phyloP scores from a whole-genome alignment of 2,797 vertebrate genomes.

The Sparidentex hasta region DNA sequence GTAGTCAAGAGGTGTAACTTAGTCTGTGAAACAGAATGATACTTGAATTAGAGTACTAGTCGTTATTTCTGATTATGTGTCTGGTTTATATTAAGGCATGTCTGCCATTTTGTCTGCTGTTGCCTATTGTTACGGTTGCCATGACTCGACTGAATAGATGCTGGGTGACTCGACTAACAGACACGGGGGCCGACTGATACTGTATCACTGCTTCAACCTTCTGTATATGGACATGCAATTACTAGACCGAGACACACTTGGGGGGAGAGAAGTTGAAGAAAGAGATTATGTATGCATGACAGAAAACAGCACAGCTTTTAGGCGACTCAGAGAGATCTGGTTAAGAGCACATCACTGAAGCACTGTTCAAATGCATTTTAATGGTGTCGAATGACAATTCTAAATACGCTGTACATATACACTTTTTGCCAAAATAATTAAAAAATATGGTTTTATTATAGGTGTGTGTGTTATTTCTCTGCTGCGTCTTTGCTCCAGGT shows the following conservation, averaged over 20 bases:
- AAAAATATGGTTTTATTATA: conserved; percentile 82
- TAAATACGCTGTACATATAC: conserved; percentile 83
- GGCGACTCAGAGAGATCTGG: conserved; percentile 75
- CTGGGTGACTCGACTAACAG: conserved; percentile 25
- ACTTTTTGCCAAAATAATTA: conserved; percentile 87
- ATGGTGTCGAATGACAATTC: conserved; percentile 83
- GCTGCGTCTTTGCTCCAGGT: conserved; percentile 35
- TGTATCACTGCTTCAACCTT: conserved; percentile 52
- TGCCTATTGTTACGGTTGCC: conserved; percentile 71
- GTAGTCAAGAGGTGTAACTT: conserved; percentile 73
- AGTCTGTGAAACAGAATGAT: conserved; percentile 71
- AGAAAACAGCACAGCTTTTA: conserved; percentile 84
- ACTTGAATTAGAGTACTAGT: conserved; percentile 76
- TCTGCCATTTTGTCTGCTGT: conserved; percentile 70
- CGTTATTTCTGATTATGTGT: conserved; percentile 68
- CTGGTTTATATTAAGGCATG: conserved; percentile 66
- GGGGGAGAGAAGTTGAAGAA: conserved; percentile 25
- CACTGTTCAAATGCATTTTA: conserved; percentile 84
- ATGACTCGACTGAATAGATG: conserved; percentile 63
- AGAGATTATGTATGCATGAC: conserved; percentile 79
- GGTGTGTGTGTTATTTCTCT: conserved; percentile 57
- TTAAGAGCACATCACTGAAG: conserved; percentile 87
- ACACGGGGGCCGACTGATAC: conserved; percentile 38
- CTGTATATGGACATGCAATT: conserved; percentile 49
- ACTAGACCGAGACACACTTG: conserved; percentile 50